Percentiles rank a stretch among this genome's conserved stretches.
These are phyloP conservation scores for Stomatorhinus walkeri DNA, from an alignment of 2,797 vertebrate species.

Conservation along the genomic window DNA sequence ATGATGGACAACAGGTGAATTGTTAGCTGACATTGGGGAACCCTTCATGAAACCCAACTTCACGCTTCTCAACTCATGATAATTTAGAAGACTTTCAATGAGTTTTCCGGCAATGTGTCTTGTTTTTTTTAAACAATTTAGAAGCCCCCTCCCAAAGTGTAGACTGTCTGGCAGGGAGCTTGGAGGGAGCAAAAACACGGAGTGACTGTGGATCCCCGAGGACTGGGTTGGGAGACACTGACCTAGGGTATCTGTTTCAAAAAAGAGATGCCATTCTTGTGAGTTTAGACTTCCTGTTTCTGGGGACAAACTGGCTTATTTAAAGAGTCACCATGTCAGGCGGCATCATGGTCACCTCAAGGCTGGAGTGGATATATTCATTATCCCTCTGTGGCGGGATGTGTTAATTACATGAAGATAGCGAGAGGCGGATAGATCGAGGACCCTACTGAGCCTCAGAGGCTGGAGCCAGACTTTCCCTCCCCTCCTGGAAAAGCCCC, in stretches of 20 bases:
- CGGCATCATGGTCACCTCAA: neutral
- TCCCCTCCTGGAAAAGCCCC: neutral
- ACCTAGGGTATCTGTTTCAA: neutral
- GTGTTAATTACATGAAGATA: neutral
- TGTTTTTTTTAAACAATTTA: neutral
- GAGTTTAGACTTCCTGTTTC: neutral
- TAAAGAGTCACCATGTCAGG: neutral
- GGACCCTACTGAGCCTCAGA: neutral
- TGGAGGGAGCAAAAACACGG: neutral
- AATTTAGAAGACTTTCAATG: neutral
- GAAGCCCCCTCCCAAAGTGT: neutral
- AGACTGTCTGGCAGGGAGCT: neutral
- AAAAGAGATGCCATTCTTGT: neutral
- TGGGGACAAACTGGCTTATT: neutral
- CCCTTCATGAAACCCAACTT: neutral
- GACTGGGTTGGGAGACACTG: neutral
- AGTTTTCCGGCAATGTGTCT: neutral
- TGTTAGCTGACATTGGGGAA: neutral
- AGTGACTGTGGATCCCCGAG: neutral
- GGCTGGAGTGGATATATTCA: neutral
- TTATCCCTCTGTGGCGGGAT: neutral
- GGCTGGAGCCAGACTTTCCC: neutral
- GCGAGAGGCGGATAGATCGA: neutral
- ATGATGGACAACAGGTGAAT: neutral
- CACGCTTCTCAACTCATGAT: neutral